Evolutionary conservation across 2,888 invertebrate species (phyloP).

Genomic region (Ptychoptera contaminata): DNA sequence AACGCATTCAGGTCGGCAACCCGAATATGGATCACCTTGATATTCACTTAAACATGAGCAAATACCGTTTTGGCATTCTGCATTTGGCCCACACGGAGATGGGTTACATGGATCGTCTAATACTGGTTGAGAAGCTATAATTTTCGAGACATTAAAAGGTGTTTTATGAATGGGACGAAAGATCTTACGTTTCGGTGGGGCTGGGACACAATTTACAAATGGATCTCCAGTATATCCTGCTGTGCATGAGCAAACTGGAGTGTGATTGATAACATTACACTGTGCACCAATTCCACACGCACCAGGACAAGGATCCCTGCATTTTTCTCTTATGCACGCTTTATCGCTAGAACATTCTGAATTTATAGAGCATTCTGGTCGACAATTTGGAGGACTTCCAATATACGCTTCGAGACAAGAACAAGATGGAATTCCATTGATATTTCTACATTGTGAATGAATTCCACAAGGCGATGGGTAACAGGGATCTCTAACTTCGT

Average conservation of each 20-base stretch:
- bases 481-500: slow-evolving; percentile 34
- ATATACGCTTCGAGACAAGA: slow-evolving; percentile 51
- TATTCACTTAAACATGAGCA: slow-evolving; percentile 59
- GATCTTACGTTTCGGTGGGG: slow-evolving; percentile 28
- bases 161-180: neutral
- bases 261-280: slow-evolving; percentile 55
- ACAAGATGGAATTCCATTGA: slow-evolving; percentile 47
- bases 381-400: slow-evolving; percentile 61
- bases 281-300: slow-evolving; percentile 59
- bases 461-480: slow-evolving; percentile 61
- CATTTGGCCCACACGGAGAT: slow-evolving; percentile 37
- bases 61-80: slow-evolving; percentile 36
- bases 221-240: slow-evolving; percentile 61
- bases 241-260: slow-evolving; percentile 51
- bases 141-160: neutral
- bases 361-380: slow-evolving; percentile 57
- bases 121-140: slow-evolving; percentile 14
- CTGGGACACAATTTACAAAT: slow-evolving; percentile 47
- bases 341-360: slow-evolving; percentile 53
- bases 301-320: slow-evolving; percentile 62
- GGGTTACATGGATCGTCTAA: slow-evolving; percentile 30
- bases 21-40: slow-evolving; percentile 59
- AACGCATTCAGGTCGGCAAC: slow-evolving; percentile 64
- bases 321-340: slow-evolving; percentile 55
- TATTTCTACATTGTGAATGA: slow-evolving; percentile 53